Conservation (phyloP, 2,113 vertebrate species). For the Phylloscopus trochilus region DNA sequence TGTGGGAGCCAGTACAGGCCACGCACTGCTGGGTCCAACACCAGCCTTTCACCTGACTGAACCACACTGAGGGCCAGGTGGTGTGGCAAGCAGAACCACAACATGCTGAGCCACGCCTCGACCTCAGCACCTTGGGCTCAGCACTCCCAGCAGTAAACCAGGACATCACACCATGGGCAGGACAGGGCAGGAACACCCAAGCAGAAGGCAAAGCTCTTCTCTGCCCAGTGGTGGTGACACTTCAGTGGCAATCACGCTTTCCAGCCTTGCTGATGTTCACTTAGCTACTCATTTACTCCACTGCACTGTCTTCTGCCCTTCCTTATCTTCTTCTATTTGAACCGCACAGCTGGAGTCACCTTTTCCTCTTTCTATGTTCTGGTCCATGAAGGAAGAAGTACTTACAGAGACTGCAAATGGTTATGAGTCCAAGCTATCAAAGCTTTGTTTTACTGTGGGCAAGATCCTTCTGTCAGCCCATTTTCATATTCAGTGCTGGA, state of each 20-base stretch:
- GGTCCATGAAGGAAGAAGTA: not conserved
- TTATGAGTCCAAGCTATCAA: not conserved
- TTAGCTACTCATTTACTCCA: not conserved
- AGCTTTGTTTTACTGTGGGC: not conserved
- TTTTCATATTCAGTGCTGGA: not conserved
- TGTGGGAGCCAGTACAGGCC: not conserved
- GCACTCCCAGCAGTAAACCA: not conserved
- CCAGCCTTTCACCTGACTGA: not conserved
- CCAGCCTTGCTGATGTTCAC: not conserved
- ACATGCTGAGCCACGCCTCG: fast-evolving
- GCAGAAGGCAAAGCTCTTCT: not conserved
- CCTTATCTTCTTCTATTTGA: not conserved
- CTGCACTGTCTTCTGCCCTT: not conserved
- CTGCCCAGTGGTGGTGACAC: fast-evolving
- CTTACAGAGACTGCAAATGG: not conserved
- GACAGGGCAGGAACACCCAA: not conserved
- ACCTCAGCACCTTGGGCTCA: not conserved
- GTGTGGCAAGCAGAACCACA: fast-evolving
- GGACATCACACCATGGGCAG: not conserved
- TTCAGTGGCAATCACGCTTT: not conserved
- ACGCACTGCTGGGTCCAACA: fast-evolving
- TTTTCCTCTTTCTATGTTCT: not conserved
- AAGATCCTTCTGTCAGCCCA: not conserved
- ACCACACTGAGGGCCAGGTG: no score
- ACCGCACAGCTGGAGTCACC: not conserved